Conservation (phyloP, 37 sponge, comb jelly and placozoan species). For the Crambe crambe region DNA sequence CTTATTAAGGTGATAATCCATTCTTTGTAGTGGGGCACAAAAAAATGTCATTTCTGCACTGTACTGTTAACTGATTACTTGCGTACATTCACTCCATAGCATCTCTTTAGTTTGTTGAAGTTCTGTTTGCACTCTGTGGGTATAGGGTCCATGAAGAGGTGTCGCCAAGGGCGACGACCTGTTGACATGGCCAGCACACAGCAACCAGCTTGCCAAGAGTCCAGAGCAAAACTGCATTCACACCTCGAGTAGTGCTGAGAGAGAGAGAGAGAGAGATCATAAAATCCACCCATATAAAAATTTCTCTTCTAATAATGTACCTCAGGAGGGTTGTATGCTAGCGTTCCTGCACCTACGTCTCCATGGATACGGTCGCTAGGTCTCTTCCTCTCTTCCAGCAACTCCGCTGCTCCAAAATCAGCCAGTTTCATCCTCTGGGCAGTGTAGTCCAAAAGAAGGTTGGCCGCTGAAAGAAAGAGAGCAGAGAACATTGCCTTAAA, state of each 20-base stretch:
- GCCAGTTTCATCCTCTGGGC: conserved; percentile 49
- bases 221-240: conserved; percentile 45
- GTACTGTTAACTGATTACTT: too few species aligned
- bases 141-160: conserved; percentile 45
- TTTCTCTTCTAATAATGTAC: conserved; percentile 15
- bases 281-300: neutral
- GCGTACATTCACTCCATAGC: neutral
- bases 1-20: too few species aligned
- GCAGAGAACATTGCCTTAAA: neutral
- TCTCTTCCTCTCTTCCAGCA: conserved; percentile 25
- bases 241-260: conserved; percentile 35
- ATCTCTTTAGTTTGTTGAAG: neutral
- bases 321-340: conserved; percentile 60
- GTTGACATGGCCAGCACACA: conserved; percentile 64
- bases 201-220: conserved; percentile 71
- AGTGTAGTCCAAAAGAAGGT: conserved; percentile 38
- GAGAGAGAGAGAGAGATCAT: neutral
- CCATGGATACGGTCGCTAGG: neutral
- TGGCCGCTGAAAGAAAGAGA: conserved; percentile 34
- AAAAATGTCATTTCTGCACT: too few species aligned
- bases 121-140: neutral
- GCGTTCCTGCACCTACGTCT: conserved; percentile 32
- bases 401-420: conserved; percentile 54
- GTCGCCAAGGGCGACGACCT: conserved; percentile 63
- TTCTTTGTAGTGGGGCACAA: too few species aligned